Percentiles rank a stretch among this genome's conserved stretches.
Evolutionary conservation across 1,140 invertebrate genomes (phyloP).

Genomic region (Camponotus floridanus): DNA sequence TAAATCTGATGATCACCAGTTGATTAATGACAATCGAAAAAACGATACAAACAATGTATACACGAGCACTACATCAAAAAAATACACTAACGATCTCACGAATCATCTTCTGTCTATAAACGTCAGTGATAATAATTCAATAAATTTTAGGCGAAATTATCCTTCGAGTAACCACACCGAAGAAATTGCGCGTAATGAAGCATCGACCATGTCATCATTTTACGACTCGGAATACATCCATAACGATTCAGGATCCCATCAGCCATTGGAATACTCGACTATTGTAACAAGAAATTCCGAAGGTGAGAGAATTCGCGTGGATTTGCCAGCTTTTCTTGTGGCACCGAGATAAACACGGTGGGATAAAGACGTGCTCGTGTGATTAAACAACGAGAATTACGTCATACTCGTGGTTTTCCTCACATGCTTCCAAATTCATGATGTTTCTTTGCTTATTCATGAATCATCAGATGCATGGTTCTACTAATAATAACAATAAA

Average conservation of each 20-base stretch:
- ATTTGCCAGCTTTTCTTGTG: constrained; percentile 4
- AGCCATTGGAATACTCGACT: neutral
- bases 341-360: constrained; percentile 15
- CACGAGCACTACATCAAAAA: neutral
- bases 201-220: neutral
- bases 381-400: constrained; percentile 53
- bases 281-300: neutral
- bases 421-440: neutral
- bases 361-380: constrained; percentile 20
- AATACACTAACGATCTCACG: too few relatives aligned
- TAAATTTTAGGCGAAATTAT: neutral
- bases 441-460: constrained; percentile 12
- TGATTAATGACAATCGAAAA: neutral
- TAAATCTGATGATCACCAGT: neutral
- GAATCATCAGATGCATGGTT: neutral
- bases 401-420: constrained; percentile 29
- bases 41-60: neutral
- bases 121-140: neutral
- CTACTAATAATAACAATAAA: neutral
- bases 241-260: constrained; percentile 3
- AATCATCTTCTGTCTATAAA: neutral
- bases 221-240: neutral
- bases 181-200: neutral
- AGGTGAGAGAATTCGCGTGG: constrained; percentile 57
- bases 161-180: neutral